Percentiles rank a stretch among this genome's conserved stretches.
Evolutionary conservation across 2,113 vertebrate genomes (phyloP).

Genomic region (Hoplias malabaricus): DNA sequence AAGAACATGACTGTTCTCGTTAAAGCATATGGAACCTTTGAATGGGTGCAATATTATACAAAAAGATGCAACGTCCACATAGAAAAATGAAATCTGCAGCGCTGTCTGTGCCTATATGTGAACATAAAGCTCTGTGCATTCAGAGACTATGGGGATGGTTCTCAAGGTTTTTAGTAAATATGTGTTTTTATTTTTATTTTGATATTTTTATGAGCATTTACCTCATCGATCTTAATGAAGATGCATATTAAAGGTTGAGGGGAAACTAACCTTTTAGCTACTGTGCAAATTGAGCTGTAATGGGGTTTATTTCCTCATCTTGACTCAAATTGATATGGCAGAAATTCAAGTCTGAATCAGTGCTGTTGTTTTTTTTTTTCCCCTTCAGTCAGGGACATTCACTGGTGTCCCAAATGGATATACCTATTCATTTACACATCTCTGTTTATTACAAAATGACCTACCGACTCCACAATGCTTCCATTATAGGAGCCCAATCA

Average conservation of each 20-base stretch:
- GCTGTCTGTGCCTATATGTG: not conserved
- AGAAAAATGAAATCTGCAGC: not conserved
- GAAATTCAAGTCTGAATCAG: conserved; percentile 35
- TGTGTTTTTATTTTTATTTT: not conserved
- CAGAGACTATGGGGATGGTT: not conserved
- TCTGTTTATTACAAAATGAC: conserved; percentile 44
- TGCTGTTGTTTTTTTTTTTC: conserved; percentile 34
- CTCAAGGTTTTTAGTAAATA: not conserved
- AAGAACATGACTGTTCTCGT: conserved; percentile 6
- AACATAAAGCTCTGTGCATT: not conserved
- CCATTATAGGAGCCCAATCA: conserved; percentile 36
- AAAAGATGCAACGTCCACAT: conserved; percentile 3
- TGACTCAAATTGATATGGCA: conserved; percentile 42
- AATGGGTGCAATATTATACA: not conserved
- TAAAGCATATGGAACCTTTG: conserved; percentile 1
- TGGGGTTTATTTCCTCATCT: conserved; percentile 42
- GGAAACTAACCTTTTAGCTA: conserved; percentile 28
- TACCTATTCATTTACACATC: conserved; percentile 45
- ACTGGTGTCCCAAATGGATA: conserved; percentile 37
- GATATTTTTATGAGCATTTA: not conserved
- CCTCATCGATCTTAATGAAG: conserved; percentile 37
- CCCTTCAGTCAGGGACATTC: conserved; percentile 7
- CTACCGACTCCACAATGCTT: conserved; percentile 26
- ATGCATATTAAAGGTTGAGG: conserved; percentile 4
- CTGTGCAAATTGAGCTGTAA: conserved; percentile 36